These are phyloP conservation scores for Emydocephalus ijimae DNA, from an alignment of 2,113 vertebrate genomes.

Conservation along the genomic window DNA sequence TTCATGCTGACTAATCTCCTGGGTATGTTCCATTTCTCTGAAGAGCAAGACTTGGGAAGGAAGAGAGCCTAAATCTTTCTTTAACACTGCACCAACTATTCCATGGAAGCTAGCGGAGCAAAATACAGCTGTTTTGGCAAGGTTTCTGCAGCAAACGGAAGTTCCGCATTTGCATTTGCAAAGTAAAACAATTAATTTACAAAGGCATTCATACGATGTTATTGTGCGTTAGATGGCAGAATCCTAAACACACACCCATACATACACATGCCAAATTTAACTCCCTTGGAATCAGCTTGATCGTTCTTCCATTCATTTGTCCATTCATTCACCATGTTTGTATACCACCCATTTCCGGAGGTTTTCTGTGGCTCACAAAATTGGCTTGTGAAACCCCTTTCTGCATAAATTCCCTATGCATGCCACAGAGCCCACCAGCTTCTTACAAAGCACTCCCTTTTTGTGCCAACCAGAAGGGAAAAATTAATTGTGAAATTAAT, in stretches of 20 bases:
- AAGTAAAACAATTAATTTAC: background rate
- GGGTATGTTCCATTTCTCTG: background rate
- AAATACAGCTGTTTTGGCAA: background rate
- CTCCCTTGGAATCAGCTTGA: background rate
- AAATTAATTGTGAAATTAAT: background rate
- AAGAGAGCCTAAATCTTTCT: background rate
- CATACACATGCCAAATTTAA: background rate
- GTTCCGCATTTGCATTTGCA: background rate
- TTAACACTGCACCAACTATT: background rate
- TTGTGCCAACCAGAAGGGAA: background rate
- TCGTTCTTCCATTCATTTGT: background rate
- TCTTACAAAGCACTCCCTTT: background rate
- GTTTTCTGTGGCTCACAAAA: background rate
- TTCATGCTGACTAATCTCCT: background rate
- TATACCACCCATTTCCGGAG: background rate
- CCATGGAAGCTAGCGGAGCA: background rate
- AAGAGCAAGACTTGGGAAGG: background rate
- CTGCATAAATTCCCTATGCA: background rate
- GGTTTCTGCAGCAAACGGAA: background rate
- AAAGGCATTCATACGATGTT: background rate
- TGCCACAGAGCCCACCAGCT: background rate
- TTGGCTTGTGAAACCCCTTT: background rate
- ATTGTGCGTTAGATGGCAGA: background rate
- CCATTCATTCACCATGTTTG: background rate
- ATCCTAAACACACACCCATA: background rate